Base-by-base conservation (phyloP, 35 echinoderm and acorn worm genomes). In the Patiria miniata region DNA sequence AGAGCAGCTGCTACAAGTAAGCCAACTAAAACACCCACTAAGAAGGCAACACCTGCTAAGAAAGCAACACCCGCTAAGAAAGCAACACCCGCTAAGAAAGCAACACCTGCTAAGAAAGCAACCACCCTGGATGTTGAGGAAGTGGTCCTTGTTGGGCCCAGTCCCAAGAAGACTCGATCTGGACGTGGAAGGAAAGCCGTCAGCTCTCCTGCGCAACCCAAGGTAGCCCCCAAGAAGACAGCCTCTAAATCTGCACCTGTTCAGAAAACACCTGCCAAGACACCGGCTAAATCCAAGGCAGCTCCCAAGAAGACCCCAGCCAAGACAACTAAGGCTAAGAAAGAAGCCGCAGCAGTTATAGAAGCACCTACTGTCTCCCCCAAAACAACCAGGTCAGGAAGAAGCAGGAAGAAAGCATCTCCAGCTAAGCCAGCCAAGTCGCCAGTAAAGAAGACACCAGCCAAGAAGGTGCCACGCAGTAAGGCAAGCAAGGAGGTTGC, bases 161-260 rank as follows among this genome's bases (percentile, higher is more conserved):
- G 83, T 84, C 80, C 81, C 32, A 90, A 68, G 58, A 84, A 84
- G 44, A 61, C 82, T n/a, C 28, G 82, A 59, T 53, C 51, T n/a
- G 80, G 40, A 10, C 40, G 86, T 15, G 81, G 81, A 60, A 83
- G 52, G 34, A 87, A 79, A 44, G 68, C 23, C 14, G 50, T 57
- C 14, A 55, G 65, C 50, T 40, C 85, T 8, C 40, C 68, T 16
- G 44, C 22, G 40, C 42, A 30, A 32, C 38, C 69, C 65, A 86
- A 86, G 36, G 58, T 40, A 68, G 39, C 87, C 32, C 76, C 68
- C 6, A 55, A 22, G 14, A 73, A 81, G 39, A 89, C 81, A 37
- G 79, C 87, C 5, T 37, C 16, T 22, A 86, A 50, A 79, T 39
- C 77, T 16, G 2, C 77, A 23, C 12, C 77, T 37, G 10, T 37